Conservation (phyloP, 30 jellyfish, hydroid and myxozoan species). For the Turritopsis rubra region DNA sequence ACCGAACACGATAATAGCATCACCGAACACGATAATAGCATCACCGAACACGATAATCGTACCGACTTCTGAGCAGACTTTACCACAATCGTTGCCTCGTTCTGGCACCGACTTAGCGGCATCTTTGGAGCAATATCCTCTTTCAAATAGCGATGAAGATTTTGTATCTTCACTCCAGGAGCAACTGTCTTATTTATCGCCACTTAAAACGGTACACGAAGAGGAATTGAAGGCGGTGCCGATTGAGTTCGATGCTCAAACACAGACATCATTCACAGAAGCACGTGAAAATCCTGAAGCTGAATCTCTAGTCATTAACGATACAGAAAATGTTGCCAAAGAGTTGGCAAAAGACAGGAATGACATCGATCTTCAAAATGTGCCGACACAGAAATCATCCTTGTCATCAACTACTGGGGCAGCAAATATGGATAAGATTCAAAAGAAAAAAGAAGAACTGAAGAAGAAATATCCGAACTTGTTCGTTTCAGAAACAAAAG, state of each 20-base stretch:
- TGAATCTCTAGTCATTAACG: too few species aligned
- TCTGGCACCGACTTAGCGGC: not conserved
- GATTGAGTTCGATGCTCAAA: not conserved
- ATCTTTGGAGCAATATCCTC: not conserved
- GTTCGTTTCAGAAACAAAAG: not conserved
- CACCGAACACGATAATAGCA: not conserved
- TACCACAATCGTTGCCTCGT: not conserved
- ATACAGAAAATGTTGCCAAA: not conserved
- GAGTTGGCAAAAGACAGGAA: not conserved
- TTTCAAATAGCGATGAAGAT: not conserved
- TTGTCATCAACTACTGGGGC: too few species aligned
- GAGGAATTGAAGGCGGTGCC: not conserved
- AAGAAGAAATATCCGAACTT: not conserved
- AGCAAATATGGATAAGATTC: not conserved
- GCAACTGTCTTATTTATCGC: not conserved
- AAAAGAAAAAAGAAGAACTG: not conserved
- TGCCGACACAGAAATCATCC: not conserved
- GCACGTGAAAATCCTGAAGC: too few species aligned
- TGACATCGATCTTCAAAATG: not conserved
- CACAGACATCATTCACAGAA: not conserved
- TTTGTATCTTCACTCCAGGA: too few species aligned
- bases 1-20: not conserved
- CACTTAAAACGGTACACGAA: not conserved
- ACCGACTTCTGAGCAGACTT: too few species aligned
- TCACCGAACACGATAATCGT: not conserved